These are phyloP conservation scores for Esox lucius DNA, from an alignment of 2,797 vertebrate species.

Conservation along the genomic window DNA sequence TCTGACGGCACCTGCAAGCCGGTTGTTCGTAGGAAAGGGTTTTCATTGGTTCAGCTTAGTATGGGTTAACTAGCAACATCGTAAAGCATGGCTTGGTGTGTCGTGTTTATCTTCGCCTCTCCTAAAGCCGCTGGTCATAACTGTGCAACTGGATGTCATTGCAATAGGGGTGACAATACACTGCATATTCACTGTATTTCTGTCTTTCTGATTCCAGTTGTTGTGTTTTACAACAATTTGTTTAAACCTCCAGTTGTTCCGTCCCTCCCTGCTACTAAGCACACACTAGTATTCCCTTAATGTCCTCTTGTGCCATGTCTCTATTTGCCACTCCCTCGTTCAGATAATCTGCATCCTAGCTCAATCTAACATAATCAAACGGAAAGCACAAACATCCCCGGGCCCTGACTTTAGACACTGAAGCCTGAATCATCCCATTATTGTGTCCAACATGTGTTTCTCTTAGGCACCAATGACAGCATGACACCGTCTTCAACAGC, in stretches of 20 bases:
- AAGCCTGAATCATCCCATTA: slow-evolving; percentile 63
- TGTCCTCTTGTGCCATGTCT: not conserved
- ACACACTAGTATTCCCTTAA: not conserved
- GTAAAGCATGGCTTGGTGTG: too few species aligned
- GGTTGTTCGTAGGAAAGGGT: too few species aligned
- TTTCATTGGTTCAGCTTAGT: too few species aligned
- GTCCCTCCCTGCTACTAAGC: slow-evolving; percentile 39
- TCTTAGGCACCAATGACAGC: not conserved
- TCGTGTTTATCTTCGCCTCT: too few species aligned
- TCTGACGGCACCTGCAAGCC: not conserved
- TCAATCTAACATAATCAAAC: slow-evolving; percentile 32
- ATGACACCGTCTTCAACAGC: not conserved
- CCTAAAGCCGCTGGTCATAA: too few species aligned
- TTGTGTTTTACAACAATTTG: slow-evolving; percentile 1
- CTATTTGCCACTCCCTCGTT: slow-evolving; percentile 24
- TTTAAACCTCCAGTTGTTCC: slow-evolving; percentile 24
- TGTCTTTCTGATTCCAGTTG: not conserved
- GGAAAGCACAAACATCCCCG: slow-evolving; percentile 51
- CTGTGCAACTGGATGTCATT: too few species aligned
- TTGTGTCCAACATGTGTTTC: slow-evolving; percentile 1
- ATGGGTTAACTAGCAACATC: too few species aligned
- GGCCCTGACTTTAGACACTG: slow-evolving; percentile 40
- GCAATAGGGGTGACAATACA: too few species aligned
- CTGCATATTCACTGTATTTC: not conserved
- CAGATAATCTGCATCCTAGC: slow-evolving; percentile 49